Percentiles rank a stretch among this genome's conserved stretches.
phyloP scores from a whole-genome alignment of 1,140 invertebrate species.

The Teleopsis dalmanni region DNA sequence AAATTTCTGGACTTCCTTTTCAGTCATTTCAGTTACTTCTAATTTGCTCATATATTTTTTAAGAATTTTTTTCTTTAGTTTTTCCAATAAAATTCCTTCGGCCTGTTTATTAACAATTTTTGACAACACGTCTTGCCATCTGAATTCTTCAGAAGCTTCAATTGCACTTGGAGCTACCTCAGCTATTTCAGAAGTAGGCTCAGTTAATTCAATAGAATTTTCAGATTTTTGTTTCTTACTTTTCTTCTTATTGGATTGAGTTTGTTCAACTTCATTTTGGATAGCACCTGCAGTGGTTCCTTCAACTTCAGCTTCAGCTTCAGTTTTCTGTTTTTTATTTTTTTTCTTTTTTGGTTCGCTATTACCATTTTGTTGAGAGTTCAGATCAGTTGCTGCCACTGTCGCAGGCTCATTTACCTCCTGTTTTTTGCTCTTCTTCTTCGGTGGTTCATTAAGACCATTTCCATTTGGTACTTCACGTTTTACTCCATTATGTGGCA shows the following conservation, averaged over 20 bases:
- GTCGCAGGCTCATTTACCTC: constrained; percentile 37
- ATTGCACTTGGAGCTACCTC: neutral
- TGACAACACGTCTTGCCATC: constrained; percentile 13
- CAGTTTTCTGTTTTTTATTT: constrained; percentile 17
- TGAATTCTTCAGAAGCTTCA: constrained; percentile 23
- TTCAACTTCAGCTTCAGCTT: constrained; percentile 21
- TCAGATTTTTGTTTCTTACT: neutral
- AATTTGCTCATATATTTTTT: constrained; percentile 49
- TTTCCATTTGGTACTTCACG: constrained; percentile 23
- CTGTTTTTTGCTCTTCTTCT: constrained; percentile 45
- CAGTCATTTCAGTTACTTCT: constrained; percentile 19
- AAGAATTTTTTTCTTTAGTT: constrained; percentile 48
- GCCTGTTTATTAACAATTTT: constrained; percentile 15
- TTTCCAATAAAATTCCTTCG: constrained; percentile 39
- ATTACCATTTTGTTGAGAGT: constrained; percentile 3
- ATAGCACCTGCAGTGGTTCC: constrained; percentile 13
- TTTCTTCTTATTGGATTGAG: too few species aligned
- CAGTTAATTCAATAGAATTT: constrained; percentile 2
- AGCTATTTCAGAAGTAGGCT: neutral
- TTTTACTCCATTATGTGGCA: constrained; percentile 11
- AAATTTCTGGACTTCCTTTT: constrained; percentile 36
- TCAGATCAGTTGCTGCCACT: neutral
- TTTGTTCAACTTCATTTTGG: constrained; percentile 16
- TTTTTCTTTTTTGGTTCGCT: constrained; percentile 12
- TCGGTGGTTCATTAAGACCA: constrained; percentile 32